phyloP scores from a whole-genome alignment of 2,113 vertebrate species.

The Melospiza melodia region DNA sequence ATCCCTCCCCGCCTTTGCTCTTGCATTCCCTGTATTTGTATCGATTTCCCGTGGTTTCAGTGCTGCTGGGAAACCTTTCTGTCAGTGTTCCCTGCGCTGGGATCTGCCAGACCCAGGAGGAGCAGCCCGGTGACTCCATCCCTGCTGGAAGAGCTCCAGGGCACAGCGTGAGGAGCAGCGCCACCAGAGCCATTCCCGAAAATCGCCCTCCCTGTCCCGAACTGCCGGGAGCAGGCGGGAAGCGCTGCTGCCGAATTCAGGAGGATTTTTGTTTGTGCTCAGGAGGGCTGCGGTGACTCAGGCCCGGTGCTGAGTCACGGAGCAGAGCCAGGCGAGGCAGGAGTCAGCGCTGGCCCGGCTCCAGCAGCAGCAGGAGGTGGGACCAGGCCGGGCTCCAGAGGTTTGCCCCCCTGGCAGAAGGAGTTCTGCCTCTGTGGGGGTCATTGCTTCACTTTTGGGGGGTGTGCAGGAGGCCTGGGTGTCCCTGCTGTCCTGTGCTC shows the following conservation, averaged over 20 bases:
- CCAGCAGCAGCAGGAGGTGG: neutral
- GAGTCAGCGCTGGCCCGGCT: neutral
- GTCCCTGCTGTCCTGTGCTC: neutral
- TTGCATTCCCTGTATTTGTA: neutral
- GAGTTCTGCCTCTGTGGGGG: fast-evolving
- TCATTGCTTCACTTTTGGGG: fast-evolving
- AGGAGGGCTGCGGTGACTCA: neutral
- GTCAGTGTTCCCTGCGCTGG: fast-evolving
- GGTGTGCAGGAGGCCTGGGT: neutral
- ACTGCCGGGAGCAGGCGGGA: neutral
- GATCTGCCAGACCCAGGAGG: neutral
- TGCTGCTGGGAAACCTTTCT: neutral
- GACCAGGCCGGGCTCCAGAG: fast-evolving
- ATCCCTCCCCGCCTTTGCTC: no score
- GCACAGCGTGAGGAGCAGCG: fast-evolving
- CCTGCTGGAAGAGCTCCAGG: neutral
- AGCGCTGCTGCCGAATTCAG: neutral
- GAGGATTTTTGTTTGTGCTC: neutral
- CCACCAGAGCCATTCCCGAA: neutral
- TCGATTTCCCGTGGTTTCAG: fast-evolving
- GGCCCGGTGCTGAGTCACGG: neutral
- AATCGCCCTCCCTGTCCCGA: fast-evolving
- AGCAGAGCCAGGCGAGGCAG: neutral
- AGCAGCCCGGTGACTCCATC: neutral
- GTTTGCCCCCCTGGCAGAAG: neutral